phyloP scores from a whole-genome alignment of 2,888 invertebrate genomes.

The Corbicula japonica region DNA sequence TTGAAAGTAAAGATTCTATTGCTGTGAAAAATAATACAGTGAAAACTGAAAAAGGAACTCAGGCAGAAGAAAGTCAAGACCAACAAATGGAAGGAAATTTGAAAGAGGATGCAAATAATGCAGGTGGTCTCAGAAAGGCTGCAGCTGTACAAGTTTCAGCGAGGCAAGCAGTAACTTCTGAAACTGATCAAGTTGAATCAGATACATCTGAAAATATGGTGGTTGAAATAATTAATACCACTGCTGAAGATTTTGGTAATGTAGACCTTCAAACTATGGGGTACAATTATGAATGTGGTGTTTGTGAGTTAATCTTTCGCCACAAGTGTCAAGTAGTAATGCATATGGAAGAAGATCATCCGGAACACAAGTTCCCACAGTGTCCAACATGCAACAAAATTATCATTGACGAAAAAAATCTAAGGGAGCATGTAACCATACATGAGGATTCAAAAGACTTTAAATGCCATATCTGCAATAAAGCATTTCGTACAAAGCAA shows the following conservation, averaged over 20 bases:
- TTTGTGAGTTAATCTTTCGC: constrained; percentile 53
- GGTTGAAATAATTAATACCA: no score
- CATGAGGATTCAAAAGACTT: constrained; percentile 43
- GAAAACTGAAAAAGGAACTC: no score
- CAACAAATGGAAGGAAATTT: no score
- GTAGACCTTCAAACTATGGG: neutral
- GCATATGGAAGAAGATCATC: constrained; percentile 48
- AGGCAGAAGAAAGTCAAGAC: no score
- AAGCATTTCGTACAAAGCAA: constrained; percentile 58
- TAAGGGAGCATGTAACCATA: constrained; percentile 52
- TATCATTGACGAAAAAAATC: constrained; percentile 52
- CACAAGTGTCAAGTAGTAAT: constrained; percentile 56
- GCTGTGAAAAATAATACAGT: neutral
- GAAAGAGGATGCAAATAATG: no score
- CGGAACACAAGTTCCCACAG: constrained; percentile 39
- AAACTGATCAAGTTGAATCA: no score
- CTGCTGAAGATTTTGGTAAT: neutral
- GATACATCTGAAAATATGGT: no score
- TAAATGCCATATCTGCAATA: constrained; percentile 47
- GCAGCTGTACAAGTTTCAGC: no score
- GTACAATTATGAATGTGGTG: constrained; percentile 46
- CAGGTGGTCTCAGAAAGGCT: no score
- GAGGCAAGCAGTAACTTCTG: no score
- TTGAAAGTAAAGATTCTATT: constrained; percentile 31
- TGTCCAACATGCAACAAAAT: constrained; percentile 50